phyloP scores from a whole-genome alignment of 2,888 invertebrate species.

The Helicoverpa assulta region DNA sequence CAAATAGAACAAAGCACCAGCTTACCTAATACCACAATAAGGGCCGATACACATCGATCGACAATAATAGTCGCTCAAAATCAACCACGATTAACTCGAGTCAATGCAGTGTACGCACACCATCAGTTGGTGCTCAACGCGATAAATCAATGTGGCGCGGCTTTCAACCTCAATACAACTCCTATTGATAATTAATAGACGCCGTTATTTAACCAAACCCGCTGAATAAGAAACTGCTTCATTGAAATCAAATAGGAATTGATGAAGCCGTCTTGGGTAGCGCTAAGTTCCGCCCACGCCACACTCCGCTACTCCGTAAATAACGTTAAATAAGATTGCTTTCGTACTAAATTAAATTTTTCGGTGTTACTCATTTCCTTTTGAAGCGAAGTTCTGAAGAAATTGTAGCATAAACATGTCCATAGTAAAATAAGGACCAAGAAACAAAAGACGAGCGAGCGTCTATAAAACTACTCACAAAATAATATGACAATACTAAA shows the following conservation, averaged over 20 bases:
- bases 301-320: conserved; percentile 42
- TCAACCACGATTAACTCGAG: conserved; percentile 42
- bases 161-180: conserved; percentile 76
- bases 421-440: not conserved
- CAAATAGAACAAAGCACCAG: conserved; percentile 4
- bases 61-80: conserved; percentile 23
- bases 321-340: conserved; percentile 49
- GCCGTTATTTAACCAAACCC: conserved; percentile 82
- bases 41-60: conserved; percentile 10
- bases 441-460: not conserved
- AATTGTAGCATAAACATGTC: not conserved
- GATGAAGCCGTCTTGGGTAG: conserved; percentile 69
- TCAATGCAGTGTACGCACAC: conserved; percentile 55
- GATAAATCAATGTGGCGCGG: conserved; percentile 77
- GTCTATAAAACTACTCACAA: conserved; percentile 16
- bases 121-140: conserved; percentile 58
- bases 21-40: conserved; percentile 27
- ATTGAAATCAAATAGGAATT: conserved; percentile 83
- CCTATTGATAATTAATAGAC: conserved; percentile 84
- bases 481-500: conserved; percentile 26
- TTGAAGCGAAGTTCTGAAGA: not conserved
- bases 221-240: conserved; percentile 80
- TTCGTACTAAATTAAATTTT: conserved; percentile 28
- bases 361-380: conserved; percentile 11
- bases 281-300: conserved; percentile 46